Conservation (phyloP, 1,140 invertebrate species). For the Eriosoma lanigerum region DNA sequence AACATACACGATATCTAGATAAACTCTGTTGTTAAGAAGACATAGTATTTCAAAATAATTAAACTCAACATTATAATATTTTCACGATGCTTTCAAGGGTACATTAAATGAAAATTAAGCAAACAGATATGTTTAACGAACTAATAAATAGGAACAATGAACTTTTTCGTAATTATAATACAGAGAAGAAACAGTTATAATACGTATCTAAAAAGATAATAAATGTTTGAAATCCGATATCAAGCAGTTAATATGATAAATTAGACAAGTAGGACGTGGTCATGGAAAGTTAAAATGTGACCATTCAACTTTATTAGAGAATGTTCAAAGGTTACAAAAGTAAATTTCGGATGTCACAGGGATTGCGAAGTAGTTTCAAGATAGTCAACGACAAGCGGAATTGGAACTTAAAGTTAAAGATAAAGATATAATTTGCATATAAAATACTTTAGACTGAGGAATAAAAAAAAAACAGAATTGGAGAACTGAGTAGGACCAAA, state of each 20-base stretch:
- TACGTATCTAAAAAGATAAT: not conserved
- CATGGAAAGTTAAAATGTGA: not conserved
- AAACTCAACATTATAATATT: not conserved
- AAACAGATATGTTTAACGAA: not conserved
- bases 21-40: too few species aligned
- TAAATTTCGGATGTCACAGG: not conserved
- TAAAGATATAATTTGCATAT: constrained; percentile 6
- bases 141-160: not conserved
- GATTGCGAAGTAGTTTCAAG: not conserved
- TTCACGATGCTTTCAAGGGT: not conserved
- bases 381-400: not conserved
- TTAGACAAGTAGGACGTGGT: not conserved
- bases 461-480: not conserved
- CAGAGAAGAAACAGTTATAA: not conserved
- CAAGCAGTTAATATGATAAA: not conserved
- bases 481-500: not conserved
- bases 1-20: too few species aligned
- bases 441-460: not conserved
- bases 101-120: not conserved
- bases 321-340: not conserved
- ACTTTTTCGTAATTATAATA: not conserved
- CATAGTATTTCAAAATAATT: too few species aligned
- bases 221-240: not conserved
- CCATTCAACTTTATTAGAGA: not conserved
- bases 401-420: not conserved